phyloP scores from a whole-genome alignment of 1,140 invertebrate species.

The Asobara japonica region DNA sequence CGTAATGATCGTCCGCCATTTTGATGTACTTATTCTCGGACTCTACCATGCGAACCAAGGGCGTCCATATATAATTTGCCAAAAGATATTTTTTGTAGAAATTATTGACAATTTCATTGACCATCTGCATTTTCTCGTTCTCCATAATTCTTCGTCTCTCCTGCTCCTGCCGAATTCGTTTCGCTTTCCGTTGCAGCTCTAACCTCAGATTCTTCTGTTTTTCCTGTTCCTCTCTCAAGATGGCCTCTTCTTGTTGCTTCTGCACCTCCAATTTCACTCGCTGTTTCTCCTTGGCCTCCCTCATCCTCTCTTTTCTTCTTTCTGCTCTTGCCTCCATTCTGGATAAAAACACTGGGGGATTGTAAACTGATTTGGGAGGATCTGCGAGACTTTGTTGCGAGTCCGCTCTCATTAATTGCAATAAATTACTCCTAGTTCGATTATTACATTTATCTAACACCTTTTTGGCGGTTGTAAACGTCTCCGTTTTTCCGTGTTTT shows the following conservation, averaged over 20 bases:
- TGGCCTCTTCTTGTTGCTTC: slow-evolving; percentile 40
- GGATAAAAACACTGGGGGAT: slow-evolving; percentile 51
- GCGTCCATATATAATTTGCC: slow-evolving; percentile 49
- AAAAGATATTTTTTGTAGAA: slow-evolving; percentile 55
- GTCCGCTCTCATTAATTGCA: slow-evolving; percentile 54
- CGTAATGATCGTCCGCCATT: slow-evolving; percentile 46
- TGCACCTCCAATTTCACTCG: slow-evolving; percentile 47
- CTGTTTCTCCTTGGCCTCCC: slow-evolving; percentile 44
- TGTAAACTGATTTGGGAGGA: slow-evolving; percentile 27
- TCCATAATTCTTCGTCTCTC: slow-evolving; percentile 46
- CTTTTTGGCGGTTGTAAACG: slow-evolving; percentile 44
- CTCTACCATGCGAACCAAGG: slow-evolving; percentile 48
- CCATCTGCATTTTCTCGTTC: slow-evolving; percentile 43
- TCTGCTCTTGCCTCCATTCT: slow-evolving; percentile 54
- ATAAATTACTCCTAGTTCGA: slow-evolving; percentile 50
- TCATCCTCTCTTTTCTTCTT: slow-evolving; percentile 45
- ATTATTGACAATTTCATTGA: slow-evolving; percentile 45
- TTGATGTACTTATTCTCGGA: slow-evolving; percentile 39
- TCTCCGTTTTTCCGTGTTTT: slow-evolving; percentile 39
- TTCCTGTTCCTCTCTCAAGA: slow-evolving; percentile 43
- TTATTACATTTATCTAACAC: slow-evolving; percentile 50
- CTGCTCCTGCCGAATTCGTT: slow-evolving; percentile 50
- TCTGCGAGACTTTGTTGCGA: slow-evolving; percentile 42
- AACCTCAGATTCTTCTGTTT: slow-evolving; percentile 43
- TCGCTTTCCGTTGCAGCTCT: slow-evolving; percentile 48